Conservation (phyloP, 2,888 invertebrate genomes). For the Boloria euphrosyne region DNA sequence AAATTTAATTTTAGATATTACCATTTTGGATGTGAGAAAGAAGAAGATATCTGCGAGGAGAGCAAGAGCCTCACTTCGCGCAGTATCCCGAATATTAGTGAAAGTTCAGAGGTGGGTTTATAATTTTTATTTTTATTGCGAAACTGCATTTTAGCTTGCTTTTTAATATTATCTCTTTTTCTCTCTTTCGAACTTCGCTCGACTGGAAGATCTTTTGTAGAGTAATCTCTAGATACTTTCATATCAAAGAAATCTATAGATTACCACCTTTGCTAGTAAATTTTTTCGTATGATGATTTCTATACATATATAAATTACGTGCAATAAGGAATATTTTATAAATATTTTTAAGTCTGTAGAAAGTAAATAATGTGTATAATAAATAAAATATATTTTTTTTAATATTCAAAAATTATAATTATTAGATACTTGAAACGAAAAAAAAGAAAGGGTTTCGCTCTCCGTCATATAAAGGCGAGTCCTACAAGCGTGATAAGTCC, state of each 20-base stretch:
- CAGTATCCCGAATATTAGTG: slow-evolving; percentile 70
- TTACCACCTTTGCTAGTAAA: too few relatives aligned
- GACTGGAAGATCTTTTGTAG: too few relatives aligned
- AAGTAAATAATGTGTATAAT: too few relatives aligned
- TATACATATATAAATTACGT: too few relatives aligned
- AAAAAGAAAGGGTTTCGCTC: slow-evolving; percentile 37
- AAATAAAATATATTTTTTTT: background rate
- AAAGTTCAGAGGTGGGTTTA: slow-evolving; percentile 60
- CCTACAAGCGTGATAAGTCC: slow-evolving; percentile 52
- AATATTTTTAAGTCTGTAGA: too few relatives aligned
- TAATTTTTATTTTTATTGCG: background rate
- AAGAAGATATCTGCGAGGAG: slow-evolving; percentile 78
- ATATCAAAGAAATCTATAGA: too few relatives aligned
- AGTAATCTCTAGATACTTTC: too few relatives aligned
- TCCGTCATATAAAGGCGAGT: slow-evolving; percentile 47
- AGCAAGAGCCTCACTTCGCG: slow-evolving; percentile 63
- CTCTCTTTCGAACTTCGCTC: too few relatives aligned
- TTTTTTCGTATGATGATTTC: too few relatives aligned
- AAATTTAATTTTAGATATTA: slow-evolving; percentile 80
- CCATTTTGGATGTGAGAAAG: slow-evolving; percentile 85
- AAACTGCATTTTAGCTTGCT: too few relatives aligned
- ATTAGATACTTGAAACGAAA: slow-evolving; percentile 41
- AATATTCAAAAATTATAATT: slow-evolving; percentile 1
- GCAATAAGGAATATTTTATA: too few relatives aligned
- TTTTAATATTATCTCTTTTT: too few relatives aligned